Evolutionary conservation across 1,140 invertebrate species (phyloP), one percentile per base, ranked within the genome.

Genomic region (Leucophenga varia): DNA sequence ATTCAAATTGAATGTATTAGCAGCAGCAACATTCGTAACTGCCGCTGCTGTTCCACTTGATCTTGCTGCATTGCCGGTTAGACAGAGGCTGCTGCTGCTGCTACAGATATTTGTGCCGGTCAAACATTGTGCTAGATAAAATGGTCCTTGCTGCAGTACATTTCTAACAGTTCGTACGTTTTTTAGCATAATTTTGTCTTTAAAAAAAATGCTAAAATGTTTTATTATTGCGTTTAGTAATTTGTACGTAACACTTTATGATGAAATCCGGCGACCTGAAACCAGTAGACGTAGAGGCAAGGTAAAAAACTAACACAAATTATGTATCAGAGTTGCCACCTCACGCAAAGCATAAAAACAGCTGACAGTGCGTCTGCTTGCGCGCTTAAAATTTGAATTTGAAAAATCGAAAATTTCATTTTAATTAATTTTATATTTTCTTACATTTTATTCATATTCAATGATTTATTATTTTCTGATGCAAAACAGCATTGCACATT

Each of bases 131-230:
- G 44, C 28, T 44, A 54, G 25, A 45, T 63, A 49, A 31, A 50
- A 31, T 50, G 49, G 40, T 40, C 63, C 54, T 48, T 63, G 56
- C 47, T 67, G 63, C 49, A 67, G 56, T 51, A 64, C 52, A 49
- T 51, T 64, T 58, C 52, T 57, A 16, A 69, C 43, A 50, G 61
- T 59, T 52, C 54, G 61, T 52, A 69, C 47, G 41, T 58, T 59
- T 51, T 60, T 69, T 34, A 61, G 65, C 65, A 69, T 61, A 54
- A 40, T 59, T 58, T 25, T 43, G 48, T 42, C 57, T 44, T 50
- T 48, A 38, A 20, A 25, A 2, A 25, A 16, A 25, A 22, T 25
- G 9, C 20, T 19, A 16, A 35, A 6, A 17, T 17, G 10, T 18
- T 32, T 47, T 41, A 39, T 54, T 45, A 39, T 44, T 21, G 19